These are phyloP conservation scores for Congeria kusceri DNA, from an alignment of 2,888 invertebrate genomes.

Conservation along the genomic window DNA sequence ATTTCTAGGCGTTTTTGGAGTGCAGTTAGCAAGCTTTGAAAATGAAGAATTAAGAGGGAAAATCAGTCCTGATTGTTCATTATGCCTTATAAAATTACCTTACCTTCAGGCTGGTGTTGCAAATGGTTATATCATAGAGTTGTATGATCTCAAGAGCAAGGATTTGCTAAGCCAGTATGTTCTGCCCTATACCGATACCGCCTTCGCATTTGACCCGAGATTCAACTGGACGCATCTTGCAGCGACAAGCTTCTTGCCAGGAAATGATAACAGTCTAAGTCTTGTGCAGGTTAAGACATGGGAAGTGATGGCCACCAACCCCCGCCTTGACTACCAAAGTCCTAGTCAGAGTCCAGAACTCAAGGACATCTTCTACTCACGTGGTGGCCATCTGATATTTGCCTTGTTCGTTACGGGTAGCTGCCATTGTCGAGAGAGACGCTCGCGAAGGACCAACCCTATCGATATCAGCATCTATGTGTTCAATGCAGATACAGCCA, in stretches of 20 bases:
- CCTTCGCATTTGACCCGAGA: constrained; percentile 84
- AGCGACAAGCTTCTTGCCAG: constrained; percentile 81
- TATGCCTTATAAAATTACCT: constrained; percentile 83
- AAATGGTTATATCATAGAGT: constrained; percentile 78
- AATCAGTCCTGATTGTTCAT: constrained; percentile 83
- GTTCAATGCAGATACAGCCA: constrained; percentile 81
- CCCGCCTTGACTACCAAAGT: constrained; percentile 78
- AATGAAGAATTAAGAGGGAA: constrained; percentile 83
- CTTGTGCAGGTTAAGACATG: constrained; percentile 77
- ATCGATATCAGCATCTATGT: constrained; percentile 83
- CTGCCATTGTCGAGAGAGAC: constrained; percentile 83
- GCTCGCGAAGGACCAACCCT: constrained; percentile 81
- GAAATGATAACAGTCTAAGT: constrained; percentile 82
- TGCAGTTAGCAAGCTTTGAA: constrained; percentile 82
- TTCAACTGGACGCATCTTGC: constrained; percentile 81
- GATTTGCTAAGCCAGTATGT: constrained; percentile 76
- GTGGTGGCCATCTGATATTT: constrained; percentile 82
- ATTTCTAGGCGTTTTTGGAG: constrained; percentile 84
- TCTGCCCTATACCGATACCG: constrained; percentile 76
- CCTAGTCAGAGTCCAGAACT: constrained; percentile 79
- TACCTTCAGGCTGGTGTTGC: constrained; percentile 67
- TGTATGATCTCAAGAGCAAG: constrained; percentile 81
- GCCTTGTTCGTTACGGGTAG: constrained; percentile 81
- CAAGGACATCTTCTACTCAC: constrained; percentile 81
- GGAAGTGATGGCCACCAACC: constrained; percentile 80